Conservation (phyloP, 2,888 invertebrate species). For the Conchocele bisecta region DNA sequence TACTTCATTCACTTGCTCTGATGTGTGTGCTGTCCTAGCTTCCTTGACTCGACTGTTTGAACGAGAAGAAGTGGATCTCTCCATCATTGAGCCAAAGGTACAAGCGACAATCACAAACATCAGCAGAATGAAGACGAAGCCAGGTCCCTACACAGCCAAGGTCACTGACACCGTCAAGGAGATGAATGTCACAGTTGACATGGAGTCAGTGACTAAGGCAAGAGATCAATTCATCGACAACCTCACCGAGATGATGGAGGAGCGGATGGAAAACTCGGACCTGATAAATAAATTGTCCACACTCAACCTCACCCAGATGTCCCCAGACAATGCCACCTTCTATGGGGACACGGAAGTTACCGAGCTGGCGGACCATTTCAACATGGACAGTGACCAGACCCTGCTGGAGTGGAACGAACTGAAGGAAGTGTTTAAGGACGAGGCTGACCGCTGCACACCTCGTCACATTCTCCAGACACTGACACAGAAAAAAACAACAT, state of each 20-base stretch:
- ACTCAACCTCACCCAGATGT: constrained; percentile 18
- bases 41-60: constrained; percentile 31
- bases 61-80: constrained; percentile 18
- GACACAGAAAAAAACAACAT: not conserved
- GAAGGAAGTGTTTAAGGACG: constrained; percentile 4
- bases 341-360: constrained; percentile 24
- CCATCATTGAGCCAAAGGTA: constrained; percentile 17
- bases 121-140: constrained; percentile 9
- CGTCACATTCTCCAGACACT: not conserved
- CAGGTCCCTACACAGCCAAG: constrained; percentile 13
- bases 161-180: not conserved
- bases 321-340: constrained; percentile 7
- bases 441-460: not conserved
- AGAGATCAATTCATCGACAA: constrained; percentile 10
- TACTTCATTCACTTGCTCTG: constrained; percentile 24
- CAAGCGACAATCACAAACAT: not conserved
- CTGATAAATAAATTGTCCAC: constrained; percentile 13
- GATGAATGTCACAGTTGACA: not conserved
- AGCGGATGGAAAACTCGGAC: constrained; percentile 22
- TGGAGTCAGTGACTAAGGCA: not conserved
- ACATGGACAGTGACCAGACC: constrained; percentile 2
- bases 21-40: constrained; percentile 18
- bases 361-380: constrained; percentile 7
- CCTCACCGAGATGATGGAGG: constrained; percentile 3
- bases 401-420: constrained; percentile 17